Conservation (phyloP, 2,113 vertebrate species). For the Corvus hawaiiensis region DNA sequence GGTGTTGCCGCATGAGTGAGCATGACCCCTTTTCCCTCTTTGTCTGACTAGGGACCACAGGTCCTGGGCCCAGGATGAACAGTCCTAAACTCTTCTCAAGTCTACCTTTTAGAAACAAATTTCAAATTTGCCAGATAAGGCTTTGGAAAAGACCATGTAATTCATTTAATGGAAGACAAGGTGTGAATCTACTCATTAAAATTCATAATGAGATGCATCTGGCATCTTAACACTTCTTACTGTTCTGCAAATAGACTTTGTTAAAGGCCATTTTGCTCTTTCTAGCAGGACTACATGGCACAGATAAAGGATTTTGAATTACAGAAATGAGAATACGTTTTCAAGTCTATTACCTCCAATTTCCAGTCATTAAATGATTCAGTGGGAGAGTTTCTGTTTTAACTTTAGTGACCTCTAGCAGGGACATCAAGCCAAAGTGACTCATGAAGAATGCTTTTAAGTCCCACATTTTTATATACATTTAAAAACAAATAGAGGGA, state of each 20-base stretch:
- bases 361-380: constrained; percentile 60
- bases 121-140: background rate
- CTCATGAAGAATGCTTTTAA: background rate
- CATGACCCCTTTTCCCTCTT: background rate
- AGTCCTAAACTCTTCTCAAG: background rate
- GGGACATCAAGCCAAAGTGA: constrained; percentile 6
- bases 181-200: constrained; percentile 39
- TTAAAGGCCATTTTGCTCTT: constrained; percentile 43
- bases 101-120: background rate
- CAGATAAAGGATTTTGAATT: constrained; percentile 29
- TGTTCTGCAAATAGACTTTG: constrained; percentile 41
- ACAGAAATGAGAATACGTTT: constrained; percentile 17
- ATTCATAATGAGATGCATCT: constrained; percentile 35
- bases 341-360: constrained; percentile 51
- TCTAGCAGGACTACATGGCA: constrained; percentile 39
- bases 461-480: background rate
- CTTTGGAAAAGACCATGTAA: constrained; percentile 38
- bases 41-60: background rate
- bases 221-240: constrained; percentile 32
- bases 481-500: background rate
- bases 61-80: background rate
- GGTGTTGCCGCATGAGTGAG: background rate
- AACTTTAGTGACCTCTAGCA: constrained; percentile 48
- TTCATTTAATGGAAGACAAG: constrained; percentile 36
- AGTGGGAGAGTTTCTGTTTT: constrained; percentile 38